These are phyloP conservation scores for Noctuana brunneofusca DNA, from an alignment of 2,888 invertebrate species.

Conservation along the genomic window DNA sequence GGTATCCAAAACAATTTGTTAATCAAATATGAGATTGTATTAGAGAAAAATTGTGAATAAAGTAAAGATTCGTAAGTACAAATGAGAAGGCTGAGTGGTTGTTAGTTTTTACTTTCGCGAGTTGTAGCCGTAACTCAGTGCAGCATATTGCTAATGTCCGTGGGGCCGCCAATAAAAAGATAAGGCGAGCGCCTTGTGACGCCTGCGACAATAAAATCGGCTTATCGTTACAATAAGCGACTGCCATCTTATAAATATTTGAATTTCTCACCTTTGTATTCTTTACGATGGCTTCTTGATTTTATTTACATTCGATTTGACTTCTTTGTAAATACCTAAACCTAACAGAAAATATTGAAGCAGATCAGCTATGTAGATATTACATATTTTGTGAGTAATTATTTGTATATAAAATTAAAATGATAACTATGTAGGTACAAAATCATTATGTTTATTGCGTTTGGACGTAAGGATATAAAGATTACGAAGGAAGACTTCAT, in stretches of 20 bases:
- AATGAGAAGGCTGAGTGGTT: not conserved
- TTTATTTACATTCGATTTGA: no score
- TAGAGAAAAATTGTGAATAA: not conserved
- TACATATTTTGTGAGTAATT: no score
- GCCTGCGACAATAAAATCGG: constrained; percentile 67
- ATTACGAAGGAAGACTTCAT: no score
- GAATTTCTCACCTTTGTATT: constrained; percentile 31
- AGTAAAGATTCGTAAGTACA: constrained; percentile 1
- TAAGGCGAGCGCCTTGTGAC: constrained; percentile 59
- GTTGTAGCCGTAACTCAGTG: constrained; percentile 57
- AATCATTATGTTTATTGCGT: no score
- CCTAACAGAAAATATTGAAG: no score
- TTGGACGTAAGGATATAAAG: no score
- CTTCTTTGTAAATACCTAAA: not conserved
- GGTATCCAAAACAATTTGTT: no score
- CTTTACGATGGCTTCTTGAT: no score
- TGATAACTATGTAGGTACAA: no score
- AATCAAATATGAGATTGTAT: no score
- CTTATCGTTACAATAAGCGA: constrained; percentile 65
- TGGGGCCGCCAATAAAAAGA: constrained; percentile 63
- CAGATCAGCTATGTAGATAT: no score
- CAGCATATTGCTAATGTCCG: constrained; percentile 67
- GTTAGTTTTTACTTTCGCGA: constrained; percentile 16
- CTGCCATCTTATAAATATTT: constrained; percentile 41
- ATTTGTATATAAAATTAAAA: no score